Percentiles rank a stretch among this genome's conserved stretches.
phyloP scores from a whole-genome alignment of 2,797 vertebrate species.

The Chelidonichthys spinosus region DNA sequence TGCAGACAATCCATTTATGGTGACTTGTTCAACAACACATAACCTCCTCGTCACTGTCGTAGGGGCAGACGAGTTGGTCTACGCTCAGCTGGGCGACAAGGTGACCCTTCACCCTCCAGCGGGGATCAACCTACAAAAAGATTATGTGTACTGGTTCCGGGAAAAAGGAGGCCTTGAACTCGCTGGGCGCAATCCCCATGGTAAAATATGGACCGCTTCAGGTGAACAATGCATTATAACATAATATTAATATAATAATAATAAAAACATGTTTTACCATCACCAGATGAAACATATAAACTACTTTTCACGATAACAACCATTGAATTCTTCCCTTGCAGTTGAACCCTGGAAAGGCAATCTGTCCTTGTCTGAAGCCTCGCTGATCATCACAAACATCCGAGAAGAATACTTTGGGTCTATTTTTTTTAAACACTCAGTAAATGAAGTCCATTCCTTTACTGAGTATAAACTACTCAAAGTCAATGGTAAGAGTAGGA shows the following conservation, averaged over 20 bases:
- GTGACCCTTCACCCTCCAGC: not conserved
- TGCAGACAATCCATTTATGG: not conserved
- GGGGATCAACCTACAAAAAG: accelerated
- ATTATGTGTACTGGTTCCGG: conserved; percentile 52
- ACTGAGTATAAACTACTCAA: conserved; percentile 31
- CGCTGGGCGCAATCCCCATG: accelerated
- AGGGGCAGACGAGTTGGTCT: conserved; percentile 47
- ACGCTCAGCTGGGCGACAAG: conserved; percentile 37
- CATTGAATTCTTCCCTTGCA: conserved; percentile 19
- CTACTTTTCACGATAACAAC: not conserved
- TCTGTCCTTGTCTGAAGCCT: accelerated
- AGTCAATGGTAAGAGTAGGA: conserved; percentile 61
- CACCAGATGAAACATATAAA: not conserved
- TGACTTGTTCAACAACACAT: not conserved
- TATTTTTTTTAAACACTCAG: conserved; percentile 22
- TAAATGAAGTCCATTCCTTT: accelerated
- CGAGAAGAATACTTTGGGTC: conserved; percentile 41
- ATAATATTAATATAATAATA: not conserved
- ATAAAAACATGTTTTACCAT: not conserved
- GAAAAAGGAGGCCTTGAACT: accelerated
- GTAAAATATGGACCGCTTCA: accelerated
- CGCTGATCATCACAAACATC: conserved; percentile 56
- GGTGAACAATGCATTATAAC: conserved; percentile 16
- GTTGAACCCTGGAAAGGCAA: not conserved
- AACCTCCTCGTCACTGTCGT: conserved; percentile 11